Conservation (phyloP, 2,113 vertebrate species). For the Pygoscelis adeliae region DNA sequence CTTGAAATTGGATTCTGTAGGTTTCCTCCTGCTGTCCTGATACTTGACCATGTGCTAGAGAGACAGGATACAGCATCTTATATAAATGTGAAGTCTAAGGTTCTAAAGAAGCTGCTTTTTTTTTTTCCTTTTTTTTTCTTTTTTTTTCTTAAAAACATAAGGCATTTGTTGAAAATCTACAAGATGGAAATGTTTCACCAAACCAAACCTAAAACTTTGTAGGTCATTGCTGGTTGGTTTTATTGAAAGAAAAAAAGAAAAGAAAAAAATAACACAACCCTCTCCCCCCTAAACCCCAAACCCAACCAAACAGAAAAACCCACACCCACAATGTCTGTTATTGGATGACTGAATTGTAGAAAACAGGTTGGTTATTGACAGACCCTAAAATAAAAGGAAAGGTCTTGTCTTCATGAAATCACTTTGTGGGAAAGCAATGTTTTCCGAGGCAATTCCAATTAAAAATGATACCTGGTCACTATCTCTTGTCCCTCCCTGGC, state of each 20-base stretch:
- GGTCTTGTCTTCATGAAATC: neutral
- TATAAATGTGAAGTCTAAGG: neutral
- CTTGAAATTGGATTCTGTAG: neutral
- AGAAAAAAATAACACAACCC: neutral
- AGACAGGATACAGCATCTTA: neutral
- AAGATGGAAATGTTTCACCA: neutral
- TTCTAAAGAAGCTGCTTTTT: neutral
- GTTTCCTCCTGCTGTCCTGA: neutral
- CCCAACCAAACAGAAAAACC: fast-evolving
- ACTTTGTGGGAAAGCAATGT: neutral
- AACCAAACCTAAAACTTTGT: neutral
- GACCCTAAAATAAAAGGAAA: neutral
- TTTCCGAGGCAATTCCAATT: neutral
- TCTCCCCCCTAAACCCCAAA: fast-evolving
- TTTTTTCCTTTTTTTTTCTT: too few relatives aligned
- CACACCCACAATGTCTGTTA: neutral
- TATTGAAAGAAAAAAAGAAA: neutral
- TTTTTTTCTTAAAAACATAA: neutral
- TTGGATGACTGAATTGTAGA: neutral
- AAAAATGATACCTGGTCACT: neutral
- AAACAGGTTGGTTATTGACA: neutral
- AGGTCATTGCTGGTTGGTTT: neutral
- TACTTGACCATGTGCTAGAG: neutral
- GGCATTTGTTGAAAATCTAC: neutral
- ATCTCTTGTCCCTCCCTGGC: neutral